Evolutionary conservation across 2,113 vertebrate genomes (phyloP).

Genomic region (Octodon degus): DNA sequence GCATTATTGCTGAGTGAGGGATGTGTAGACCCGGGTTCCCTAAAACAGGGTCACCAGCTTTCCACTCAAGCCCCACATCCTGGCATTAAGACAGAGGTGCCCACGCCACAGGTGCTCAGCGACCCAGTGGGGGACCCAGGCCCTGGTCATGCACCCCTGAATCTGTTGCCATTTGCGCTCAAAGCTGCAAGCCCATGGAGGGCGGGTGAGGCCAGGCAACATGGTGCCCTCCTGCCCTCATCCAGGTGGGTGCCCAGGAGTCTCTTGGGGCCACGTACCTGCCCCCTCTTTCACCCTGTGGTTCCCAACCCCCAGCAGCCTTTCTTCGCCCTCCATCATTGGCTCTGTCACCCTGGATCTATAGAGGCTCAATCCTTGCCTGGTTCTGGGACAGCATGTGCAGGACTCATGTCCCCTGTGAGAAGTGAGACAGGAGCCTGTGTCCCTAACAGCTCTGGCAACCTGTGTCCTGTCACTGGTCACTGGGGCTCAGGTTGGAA

Average conservation of each 20-base stretch:
- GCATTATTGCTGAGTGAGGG: neutral
- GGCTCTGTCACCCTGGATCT: neutral
- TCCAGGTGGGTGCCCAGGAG: neutral
- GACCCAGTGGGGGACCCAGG: neutral
- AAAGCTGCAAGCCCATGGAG: neutral
- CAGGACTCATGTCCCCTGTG: neutral
- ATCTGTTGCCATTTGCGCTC: neutral
- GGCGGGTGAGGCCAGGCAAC: neutral
- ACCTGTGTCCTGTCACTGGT: neutral
- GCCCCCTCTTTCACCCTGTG: neutral
- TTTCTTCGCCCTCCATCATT: neutral
- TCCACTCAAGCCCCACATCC: neutral
- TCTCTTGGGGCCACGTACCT: neutral
- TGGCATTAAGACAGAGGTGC: too few relatives aligned
- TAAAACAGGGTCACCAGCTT: neutral
- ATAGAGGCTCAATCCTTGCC: neutral
- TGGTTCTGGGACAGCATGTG: rapidly evolving
- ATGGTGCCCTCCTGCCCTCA: neutral
- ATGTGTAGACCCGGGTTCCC: neutral
- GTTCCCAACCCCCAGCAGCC: neutral
- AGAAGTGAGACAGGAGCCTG: neutral
- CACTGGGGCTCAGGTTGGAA: neutral
- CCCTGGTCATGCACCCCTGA: too few relatives aligned
- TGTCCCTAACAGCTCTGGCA: neutral
- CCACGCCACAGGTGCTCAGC: neutral